These are phyloP conservation scores for Vombatus ursinus DNA, from an alignment of 2,113 vertebrate species.

Conservation along the genomic window DNA sequence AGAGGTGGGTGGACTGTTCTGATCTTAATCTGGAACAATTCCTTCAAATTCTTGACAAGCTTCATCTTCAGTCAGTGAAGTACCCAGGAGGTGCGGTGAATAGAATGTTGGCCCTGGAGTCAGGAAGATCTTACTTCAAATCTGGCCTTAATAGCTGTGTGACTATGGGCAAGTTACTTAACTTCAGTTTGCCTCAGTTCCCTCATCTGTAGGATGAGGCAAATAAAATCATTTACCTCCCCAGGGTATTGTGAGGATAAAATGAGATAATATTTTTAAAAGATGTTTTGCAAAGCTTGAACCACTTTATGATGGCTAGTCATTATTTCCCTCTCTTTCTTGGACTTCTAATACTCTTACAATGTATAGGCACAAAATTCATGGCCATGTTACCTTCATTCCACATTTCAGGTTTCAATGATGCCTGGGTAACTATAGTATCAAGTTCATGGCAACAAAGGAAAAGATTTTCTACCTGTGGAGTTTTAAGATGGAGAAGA, in stretches of 20 bases:
- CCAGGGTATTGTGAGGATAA: background rate
- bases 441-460: background rate
- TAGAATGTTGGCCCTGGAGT: background rate
- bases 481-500: slow-evolving; percentile 13
- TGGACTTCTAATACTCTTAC: background rate
- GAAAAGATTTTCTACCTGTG: slow-evolving; percentile 27
- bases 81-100: background rate
- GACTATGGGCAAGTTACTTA: background rate
- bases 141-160: background rate
- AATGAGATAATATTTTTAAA: background rate
- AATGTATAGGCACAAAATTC: background rate
- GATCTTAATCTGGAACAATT: background rate
- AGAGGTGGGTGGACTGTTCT: background rate
- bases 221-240: background rate
- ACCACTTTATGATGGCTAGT: background rate
- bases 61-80: background rate
- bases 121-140: background rate
- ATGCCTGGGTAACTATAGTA: background rate
- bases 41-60: background rate
- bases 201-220: background rate
- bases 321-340: background rate
- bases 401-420: background rate
- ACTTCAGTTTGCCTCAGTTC: background rate
- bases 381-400: no score
- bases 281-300: background rate